Percentiles rank a stretch among this genome's conserved stretches.
These are phyloP conservation scores for Ptiloglossa arizonensis DNA, from an alignment of 1,140 invertebrate genomes.

Conservation along the genomic window DNA sequence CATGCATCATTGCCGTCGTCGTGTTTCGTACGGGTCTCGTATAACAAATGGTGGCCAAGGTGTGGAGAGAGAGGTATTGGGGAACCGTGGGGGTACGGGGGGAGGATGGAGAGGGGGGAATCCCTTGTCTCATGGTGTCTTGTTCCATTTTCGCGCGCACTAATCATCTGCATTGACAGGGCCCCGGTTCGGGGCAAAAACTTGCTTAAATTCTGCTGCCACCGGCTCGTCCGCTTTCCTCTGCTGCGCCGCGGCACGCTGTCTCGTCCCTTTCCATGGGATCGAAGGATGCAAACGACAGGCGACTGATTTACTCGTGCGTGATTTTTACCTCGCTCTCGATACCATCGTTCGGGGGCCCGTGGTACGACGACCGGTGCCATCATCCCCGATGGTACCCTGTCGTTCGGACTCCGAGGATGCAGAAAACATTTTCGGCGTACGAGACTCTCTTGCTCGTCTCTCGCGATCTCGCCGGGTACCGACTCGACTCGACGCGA, in stretches of 20 bases:
- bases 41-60: constrained; percentile 69
- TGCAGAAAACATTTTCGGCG: constrained; percentile 47
- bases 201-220: constrained; percentile 74
- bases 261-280: constrained; percentile 15
- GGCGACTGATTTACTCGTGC: constrained; percentile 75
- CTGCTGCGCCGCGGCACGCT: constrained; percentile 34
- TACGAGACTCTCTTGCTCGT: not conserved
- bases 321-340: constrained; percentile 63
- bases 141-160: constrained; percentile 75
- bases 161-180: constrained; percentile 77
- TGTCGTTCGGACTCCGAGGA: constrained; percentile 30
- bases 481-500: not conserved
- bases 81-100: too few species aligned
- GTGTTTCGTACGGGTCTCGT: constrained; percentile 67
- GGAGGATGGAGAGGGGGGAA: constrained; percentile 38
- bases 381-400: constrained; percentile 23
- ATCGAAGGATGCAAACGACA: constrained; percentile 74
- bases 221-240: constrained; percentile 60
- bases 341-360: constrained; percentile 45
- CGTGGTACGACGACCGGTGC: constrained; percentile 37
- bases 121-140: constrained; percentile 68
- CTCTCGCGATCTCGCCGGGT: too few species aligned
- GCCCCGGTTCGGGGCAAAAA: constrained; percentile 70
- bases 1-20: constrained; percentile 72
- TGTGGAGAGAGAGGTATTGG: constrained; percentile 65